These are phyloP conservation scores for Zootermopsis nevadensis DNA, from an alignment of 2,888 invertebrate genomes.

Conservation along the genomic window DNA sequence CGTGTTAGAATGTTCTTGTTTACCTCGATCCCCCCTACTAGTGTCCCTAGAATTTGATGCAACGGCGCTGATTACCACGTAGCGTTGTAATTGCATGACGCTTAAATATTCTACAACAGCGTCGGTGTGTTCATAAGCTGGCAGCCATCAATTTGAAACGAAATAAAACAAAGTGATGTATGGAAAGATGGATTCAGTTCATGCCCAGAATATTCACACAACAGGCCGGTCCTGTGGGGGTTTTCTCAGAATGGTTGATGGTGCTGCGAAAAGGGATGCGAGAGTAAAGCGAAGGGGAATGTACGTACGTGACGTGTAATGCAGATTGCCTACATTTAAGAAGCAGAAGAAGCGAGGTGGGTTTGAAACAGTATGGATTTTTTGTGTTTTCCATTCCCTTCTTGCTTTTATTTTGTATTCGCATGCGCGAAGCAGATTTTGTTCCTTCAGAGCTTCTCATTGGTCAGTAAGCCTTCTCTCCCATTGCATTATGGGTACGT, in stretches of 20 bases:
- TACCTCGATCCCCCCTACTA: too few relatives aligned
- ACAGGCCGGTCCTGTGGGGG: neutral
- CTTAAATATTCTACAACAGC: too few relatives aligned
- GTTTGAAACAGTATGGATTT: conserved; percentile 15
- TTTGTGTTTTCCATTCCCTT: conserved; percentile 17
- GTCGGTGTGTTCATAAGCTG: too few relatives aligned
- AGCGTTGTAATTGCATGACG: too few relatives aligned
- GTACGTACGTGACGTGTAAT: conserved; percentile 45
- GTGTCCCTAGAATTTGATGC: too few relatives aligned
- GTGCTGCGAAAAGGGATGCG: neutral
- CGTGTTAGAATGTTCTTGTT: too few relatives aligned
- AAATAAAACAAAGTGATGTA: neutral
- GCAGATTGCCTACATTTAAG: conserved; percentile 45
- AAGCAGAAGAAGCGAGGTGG: neutral
- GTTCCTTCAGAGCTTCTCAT: conserved; percentile 9
- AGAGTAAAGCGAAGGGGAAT: neutral
- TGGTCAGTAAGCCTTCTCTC: neutral
- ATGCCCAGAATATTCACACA: conserved; percentile 17
- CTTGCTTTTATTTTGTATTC: neutral
- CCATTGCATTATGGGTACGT: conserved; percentile 14
- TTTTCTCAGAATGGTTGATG: neutral
- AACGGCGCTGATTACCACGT: too few relatives aligned
- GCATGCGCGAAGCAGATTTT: conserved; percentile 28
- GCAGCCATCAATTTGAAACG: too few relatives aligned
- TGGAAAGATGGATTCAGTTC: neutral